Base-by-base conservation (phyloP, 1,140 invertebrate species). In the Hirudo medicinalis region DNA sequence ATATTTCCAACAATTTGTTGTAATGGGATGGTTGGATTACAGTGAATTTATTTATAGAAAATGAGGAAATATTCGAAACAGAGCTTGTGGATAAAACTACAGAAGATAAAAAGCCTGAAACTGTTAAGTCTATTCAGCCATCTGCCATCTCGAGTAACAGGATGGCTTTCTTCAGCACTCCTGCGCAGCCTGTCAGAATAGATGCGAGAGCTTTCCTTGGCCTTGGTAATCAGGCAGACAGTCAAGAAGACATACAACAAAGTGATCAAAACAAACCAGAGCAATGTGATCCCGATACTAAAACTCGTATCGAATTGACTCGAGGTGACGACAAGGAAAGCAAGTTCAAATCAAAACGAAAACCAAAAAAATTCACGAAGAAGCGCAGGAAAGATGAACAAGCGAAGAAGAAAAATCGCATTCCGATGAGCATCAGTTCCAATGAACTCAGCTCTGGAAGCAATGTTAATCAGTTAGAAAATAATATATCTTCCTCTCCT, bases 261-360 rank as follows among this genome's bases (percentile, higher is more conserved):
- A 9, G 29, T 13, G 22, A 32, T 22, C 29, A 32, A 22, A 49
- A 8, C 2, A 49, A 22, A n/a, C 19, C 29, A 53, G 72, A 69
- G 54, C 54, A 71, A 72, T 32, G 49, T 54, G 63, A 72, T 15
- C 27, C 71, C 17, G 57, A 72, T 15, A 57, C 71, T 32, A 75
- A 5, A 63, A 63, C 29, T 15, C 43, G 43, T 15, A 9, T 15
- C 4, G 43, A 49, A 49, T 1, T 2, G 43, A 15, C 13, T 15
- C 43, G 13, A 49, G 43, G 15, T 9, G 43, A 49, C 15, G 43
- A 17, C 43, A 49, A 49, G 43, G 43, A 9, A 49, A 69, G 9
- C 73, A 76, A 20, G 75, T 76, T 19, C 71, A 75, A 17, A 32
- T 53, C n/a, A 69, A 75, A 60, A n/a, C 43, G 36, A 73, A 73